phyloP scores from a whole-genome alignment of 2,797 vertebrate genomes.

The Schizothorax lantsangensis region DNA sequence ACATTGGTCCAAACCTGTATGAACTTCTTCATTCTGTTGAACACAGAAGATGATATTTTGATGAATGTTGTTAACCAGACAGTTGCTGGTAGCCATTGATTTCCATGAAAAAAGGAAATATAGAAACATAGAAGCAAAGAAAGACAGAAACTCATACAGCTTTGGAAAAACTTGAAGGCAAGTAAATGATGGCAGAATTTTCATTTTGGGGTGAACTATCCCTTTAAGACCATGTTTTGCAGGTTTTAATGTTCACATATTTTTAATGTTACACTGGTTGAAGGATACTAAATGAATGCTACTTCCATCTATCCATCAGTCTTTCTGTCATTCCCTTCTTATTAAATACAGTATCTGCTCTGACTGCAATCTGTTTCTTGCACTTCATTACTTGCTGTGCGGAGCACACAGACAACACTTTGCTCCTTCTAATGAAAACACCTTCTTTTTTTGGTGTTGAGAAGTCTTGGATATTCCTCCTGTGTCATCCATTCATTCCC shows the following conservation, averaged over 20 bases:
- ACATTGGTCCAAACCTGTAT: not conserved
- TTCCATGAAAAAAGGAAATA: not conserved
- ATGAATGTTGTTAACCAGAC: not conserved
- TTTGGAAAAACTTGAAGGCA: not conserved
- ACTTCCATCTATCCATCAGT: conserved; percentile 4
- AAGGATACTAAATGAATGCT: not conserved
- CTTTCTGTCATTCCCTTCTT: conserved; percentile 12
- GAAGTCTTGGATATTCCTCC: conserved; percentile 26
- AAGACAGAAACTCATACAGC: not conserved
- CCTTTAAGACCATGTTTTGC: not conserved
- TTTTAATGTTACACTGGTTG: not conserved
- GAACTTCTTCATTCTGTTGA: not conserved
- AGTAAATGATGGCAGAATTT: not conserved
- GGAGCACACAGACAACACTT: not conserved
- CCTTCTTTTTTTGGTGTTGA: conserved; percentile 9
- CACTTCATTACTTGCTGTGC: conserved; percentile 21
- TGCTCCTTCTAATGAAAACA: conserved; percentile 26
- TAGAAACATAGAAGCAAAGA: not conserved
- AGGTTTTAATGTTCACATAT: not conserved
- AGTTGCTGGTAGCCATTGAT: not conserved
- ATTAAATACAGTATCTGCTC: not conserved
- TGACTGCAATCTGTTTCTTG: conserved; percentile 13
- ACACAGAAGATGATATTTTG: not conserved
- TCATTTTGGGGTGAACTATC: not conserved
- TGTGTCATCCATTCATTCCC: conserved; percentile 22